phyloP scores from a whole-genome alignment of 53 echinoderm and acorn worm species.

The Temnopleurus reevesii region DNA sequence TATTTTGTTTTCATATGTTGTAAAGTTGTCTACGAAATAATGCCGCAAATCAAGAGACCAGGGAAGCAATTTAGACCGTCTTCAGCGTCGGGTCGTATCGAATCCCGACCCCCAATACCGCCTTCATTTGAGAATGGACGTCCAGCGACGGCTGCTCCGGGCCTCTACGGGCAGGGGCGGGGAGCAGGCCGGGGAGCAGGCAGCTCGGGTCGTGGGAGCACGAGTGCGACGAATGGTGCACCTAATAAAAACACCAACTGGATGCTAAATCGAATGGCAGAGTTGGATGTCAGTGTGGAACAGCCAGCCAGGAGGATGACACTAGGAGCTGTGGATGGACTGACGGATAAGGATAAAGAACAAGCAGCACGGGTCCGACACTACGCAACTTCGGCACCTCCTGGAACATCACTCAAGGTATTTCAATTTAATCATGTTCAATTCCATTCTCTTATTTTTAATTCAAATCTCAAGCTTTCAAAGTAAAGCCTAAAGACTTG shows the following conservation, averaged over 20 bases:
- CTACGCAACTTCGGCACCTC: constrained; percentile 63
- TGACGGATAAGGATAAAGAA: constrained; percentile 70
- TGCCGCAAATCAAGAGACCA: constrained; percentile 77
- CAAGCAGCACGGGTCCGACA: constrained; percentile 58
- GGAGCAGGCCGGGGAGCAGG: constrained; percentile 50
- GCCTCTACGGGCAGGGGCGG: constrained; percentile 60
- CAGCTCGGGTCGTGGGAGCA: constrained; percentile 13
- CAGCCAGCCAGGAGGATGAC: constrained; percentile 79
- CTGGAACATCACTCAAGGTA: constrained; percentile 65
- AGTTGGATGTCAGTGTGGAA: constrained; percentile 23
- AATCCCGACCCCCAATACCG: constrained; percentile 61
- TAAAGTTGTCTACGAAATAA: neutral
- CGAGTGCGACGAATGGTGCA: constrained; percentile 40
- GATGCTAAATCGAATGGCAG: constrained; percentile 50
- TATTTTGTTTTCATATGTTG: neutral
- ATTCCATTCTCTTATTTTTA: no score
- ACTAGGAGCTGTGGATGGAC: constrained; percentile 87
- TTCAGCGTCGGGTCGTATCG: constrained; percentile 86
- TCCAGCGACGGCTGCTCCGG: constrained; percentile 83
- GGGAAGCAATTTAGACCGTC: constrained; percentile 86
- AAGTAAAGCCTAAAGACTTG: no score
- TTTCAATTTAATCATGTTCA: no score
- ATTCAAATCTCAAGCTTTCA: no score
- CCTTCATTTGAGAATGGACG: constrained; percentile 77
- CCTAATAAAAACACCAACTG: constrained; percentile 12